Evolutionary conservation across 2,888 invertebrate species (phyloP), one percentile per base, ranked within the genome.

Genomic region (Crematogaster levior): DNA sequence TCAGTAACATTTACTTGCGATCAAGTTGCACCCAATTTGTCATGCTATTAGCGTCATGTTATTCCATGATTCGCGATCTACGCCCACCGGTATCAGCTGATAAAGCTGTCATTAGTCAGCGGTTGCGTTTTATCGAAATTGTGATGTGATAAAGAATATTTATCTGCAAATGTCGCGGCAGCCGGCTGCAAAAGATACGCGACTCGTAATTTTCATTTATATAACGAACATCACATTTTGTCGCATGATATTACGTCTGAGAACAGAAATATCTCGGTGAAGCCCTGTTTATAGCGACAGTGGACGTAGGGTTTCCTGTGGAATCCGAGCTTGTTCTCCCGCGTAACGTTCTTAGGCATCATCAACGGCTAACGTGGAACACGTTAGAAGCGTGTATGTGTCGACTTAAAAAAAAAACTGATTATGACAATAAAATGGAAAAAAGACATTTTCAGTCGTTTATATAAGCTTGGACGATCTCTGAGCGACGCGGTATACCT

Each of bases 251-350:
- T 70, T 46, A 82, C 7, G 58, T 24, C 65, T 7, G 43, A 70
- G 80, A 48, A 75, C 68, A 85, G 80, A 89, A 92, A 93, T 93
- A 90, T 89, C 89, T 91, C 86, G 82, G 81, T 85, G 93, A 93
- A 93, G 93, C 93, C 93, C 86, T 85, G 87, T 86, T 82, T 83
- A 56, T 63, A 60, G 70, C 70, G 79, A 74, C 75, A 43, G 48
- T 37, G 58, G 72, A 83, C 68, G 84, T 91, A 90, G 72, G 93
- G 92, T 90, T 93, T 93, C 92, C 79, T 75, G 15, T 24, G 65
- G 40, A 66, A 66, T 66, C 77, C 83, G 81, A 82, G 68, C 68
- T 40, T 27, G n/a, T 10, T 2, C 34, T 34, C 7, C 30, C 43
- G 34, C 34, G 12, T 56, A n/a, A 51, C 34, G 51, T 10, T 37